Evolutionary conservation across 2,888 invertebrate genomes (phyloP), one percentile per base, ranked within the genome.

Genomic region (Orthosia gothica): DNA sequence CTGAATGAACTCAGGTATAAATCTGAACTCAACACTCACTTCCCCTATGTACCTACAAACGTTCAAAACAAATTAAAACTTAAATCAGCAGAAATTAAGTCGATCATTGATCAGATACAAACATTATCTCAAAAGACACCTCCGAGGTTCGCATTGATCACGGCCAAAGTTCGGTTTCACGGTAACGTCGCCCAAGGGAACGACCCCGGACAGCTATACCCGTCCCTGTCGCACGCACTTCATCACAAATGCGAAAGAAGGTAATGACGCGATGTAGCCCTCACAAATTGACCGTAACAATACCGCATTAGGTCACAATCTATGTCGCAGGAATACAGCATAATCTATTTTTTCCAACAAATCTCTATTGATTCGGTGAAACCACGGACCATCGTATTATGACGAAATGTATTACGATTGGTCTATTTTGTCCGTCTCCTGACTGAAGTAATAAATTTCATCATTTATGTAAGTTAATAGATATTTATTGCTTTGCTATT

Each of bases 71-170:
- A 82, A 87, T 84, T 77, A 80, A 78, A 88, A 85, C 82, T 87
- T 79, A 71, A 85, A 81, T 81, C 87, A 82, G 76, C 77, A 78
- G 84, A 89, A 89, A 85, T 87, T 86, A 88, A 90, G 91, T 90
- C 91, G 89, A 89, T 90, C 89, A 86, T 88, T 90, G 89, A 93
- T 92, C 91, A 91, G 88, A 92, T 89, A 92, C 90, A 90, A 91
- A 90, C 92, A 93, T 93, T 92, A 93, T 92, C 91, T 93, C 90
- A 92, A 95, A 95, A 94, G 91, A 93, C 92, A 92, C 94, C 94
- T 93, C 89, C 67, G 92, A 94, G 94, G 92, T 89, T 92, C 88
- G 88, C 94, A 93, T 94, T 94, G 95, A 95, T 95, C 95, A 95
- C 92, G 91, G 88, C 91, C 92, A 90, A 94, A 94, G 92, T 95